Evolutionary conservation across 1,140 invertebrate species (phyloP).

Genomic region (Eulimnadia texana): DNA sequence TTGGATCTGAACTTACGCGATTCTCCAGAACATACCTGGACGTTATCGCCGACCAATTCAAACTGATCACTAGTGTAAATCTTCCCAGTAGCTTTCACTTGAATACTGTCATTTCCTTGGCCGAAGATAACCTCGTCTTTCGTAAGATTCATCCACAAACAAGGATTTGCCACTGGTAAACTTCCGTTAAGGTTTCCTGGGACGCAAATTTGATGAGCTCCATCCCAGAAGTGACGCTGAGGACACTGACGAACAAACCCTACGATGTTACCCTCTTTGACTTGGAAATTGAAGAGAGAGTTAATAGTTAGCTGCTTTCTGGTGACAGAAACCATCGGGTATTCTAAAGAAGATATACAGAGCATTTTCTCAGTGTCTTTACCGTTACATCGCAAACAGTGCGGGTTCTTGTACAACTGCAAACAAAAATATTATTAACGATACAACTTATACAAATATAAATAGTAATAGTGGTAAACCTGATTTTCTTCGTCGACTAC

Average conservation of each 20-base stretch:
- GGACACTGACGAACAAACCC: no score
- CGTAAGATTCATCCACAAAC: background rate
- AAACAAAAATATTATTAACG: background rate
- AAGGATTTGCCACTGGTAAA: constrained; percentile 3
- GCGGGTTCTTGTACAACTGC: constrained; percentile 26
- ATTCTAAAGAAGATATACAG: background rate
- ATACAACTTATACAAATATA: background rate
- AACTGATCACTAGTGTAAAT: constrained; percentile 18
- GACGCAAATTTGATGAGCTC: no score
- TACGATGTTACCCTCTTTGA: constrained; percentile 17
- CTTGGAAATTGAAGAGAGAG: background rate
- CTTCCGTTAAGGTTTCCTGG: no score
- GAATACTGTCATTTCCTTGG: constrained; percentile 17
- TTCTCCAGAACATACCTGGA: constrained; percentile 21
- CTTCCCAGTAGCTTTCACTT: constrained; percentile 18
- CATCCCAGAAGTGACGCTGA: no score
- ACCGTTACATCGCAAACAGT: constrained; percentile 28
- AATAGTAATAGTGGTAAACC: background rate
- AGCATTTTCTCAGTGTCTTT: background rate
- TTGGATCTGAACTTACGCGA: background rate
- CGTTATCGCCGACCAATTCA: constrained; percentile 19
- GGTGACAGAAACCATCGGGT: background rate
- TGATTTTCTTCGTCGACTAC: background rate
- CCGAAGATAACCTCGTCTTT: background rate
- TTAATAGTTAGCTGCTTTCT: background rate